A percentile compares a stretch with the other conserved stretches of the same genome.
phyloP scores from a whole-genome alignment of 1,140 invertebrate genomes.

The Trichonephila clavata region DNA sequence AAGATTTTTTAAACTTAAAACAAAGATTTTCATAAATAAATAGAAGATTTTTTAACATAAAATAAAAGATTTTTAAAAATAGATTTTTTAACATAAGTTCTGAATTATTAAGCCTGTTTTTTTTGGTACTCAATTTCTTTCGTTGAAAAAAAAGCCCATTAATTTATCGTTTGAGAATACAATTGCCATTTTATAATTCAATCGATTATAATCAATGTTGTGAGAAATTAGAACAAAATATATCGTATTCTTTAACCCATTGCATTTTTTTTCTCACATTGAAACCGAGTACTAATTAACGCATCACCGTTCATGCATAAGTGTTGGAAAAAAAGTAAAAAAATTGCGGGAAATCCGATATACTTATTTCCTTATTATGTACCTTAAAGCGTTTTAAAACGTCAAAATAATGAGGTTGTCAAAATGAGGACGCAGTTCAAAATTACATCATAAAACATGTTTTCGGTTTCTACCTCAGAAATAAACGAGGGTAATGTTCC shows the following conservation, averaged over 20 bases:
- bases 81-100: no score
- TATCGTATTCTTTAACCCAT: no score
- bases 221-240: no score
- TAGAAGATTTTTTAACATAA: not conserved
- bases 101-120: not conserved
- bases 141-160: no score
- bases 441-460: constrained; percentile 38
- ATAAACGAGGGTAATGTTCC: constrained; percentile 14
- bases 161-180: no score
- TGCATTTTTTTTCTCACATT: not conserved
- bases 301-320: not conserved
- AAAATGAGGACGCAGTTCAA: not conserved
- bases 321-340: not conserved
- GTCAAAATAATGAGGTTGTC: constrained; percentile 20
- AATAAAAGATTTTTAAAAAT: not conserved
- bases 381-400: constrained; percentile 21
- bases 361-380: not conserved
- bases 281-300: not conserved
- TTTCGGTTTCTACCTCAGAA: constrained; percentile 17
- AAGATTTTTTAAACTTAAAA: no score
- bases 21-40: no score
- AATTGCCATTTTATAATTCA: no score
- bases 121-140: not conserved
- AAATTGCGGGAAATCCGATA: not conserved
- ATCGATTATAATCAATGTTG: no score